phyloP scores from a whole-genome alignment of 1,140 invertebrate species.

The Wasmannia auropunctata region DNA sequence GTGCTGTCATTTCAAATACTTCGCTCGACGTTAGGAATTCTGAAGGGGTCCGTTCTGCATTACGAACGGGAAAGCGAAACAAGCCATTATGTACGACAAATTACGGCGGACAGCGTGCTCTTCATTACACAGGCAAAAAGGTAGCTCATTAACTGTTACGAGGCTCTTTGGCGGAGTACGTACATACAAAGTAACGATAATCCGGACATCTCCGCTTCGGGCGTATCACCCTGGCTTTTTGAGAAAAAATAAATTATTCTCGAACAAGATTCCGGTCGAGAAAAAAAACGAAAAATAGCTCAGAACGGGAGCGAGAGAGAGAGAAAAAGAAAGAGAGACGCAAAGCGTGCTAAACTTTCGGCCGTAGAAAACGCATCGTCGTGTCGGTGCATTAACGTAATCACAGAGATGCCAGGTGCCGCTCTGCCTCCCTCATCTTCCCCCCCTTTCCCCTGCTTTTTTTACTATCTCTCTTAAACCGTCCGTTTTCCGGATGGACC shows the following conservation, averaged over 20 bases:
- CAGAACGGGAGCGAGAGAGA: constrained; percentile 1
- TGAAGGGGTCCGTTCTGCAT: not conserved
- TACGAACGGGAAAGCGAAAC: constrained; percentile 37
- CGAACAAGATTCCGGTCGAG: constrained; percentile 18
- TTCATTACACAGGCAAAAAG: constrained; percentile 39
- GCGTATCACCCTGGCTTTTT: constrained; percentile 10
- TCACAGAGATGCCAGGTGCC: constrained; percentile 74
- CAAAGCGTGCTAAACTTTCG: constrained; percentile 53
- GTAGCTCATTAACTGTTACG: constrained; percentile 37
- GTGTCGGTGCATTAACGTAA: constrained; percentile 82
- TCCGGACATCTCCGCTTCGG: constrained; percentile 51
- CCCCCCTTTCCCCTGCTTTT: constrained; percentile 60
- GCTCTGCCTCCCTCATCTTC: constrained; percentile 53
- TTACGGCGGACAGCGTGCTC: constrained; percentile 35
- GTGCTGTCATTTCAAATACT: not conserved
- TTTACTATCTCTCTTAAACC: constrained; percentile 42
- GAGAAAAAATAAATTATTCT: constrained; percentile 53
- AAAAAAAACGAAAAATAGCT: not conserved
- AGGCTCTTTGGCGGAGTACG: constrained; percentile 17
- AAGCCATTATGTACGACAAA: constrained; percentile 38
- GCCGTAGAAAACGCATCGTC: constrained; percentile 56
- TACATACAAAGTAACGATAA: constrained; percentile 54
- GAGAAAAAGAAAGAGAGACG: not conserved
- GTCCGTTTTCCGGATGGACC: constrained; percentile 63
- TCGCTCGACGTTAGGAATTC: not conserved